Conservation (phyloP, 2,113 vertebrate genomes). For the Pavo muticus region DNA sequence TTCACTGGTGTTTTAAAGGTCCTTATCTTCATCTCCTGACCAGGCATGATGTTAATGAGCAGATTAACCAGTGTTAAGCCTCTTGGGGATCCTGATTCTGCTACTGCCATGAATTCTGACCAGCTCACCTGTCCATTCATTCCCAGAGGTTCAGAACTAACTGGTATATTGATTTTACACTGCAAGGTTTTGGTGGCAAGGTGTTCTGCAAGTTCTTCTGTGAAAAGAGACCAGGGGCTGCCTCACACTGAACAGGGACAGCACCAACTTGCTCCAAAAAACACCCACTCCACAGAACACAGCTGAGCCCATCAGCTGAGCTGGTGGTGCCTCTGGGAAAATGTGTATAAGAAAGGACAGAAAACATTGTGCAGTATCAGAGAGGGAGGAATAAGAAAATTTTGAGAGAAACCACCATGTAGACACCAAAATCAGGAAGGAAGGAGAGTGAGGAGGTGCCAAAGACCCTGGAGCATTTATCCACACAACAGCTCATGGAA, state of each 20-base stretch:
- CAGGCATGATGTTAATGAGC: neutral
- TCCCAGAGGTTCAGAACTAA: neutral
- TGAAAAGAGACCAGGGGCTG: neutral
- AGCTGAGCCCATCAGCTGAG: neutral
- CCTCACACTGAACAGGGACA: neutral
- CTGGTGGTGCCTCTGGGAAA: neutral
- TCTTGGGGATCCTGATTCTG: neutral
- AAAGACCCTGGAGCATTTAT: neutral
- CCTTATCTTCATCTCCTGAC: neutral
- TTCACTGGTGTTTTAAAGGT: neutral
- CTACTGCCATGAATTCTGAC: neutral
- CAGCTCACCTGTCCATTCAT: neutral
- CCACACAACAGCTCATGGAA: neutral
- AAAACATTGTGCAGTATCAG: neutral
- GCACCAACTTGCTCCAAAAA: neutral
- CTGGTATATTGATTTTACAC: neutral
- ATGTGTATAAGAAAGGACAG: neutral
- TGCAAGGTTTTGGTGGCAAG: neutral
- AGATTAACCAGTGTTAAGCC: neutral
- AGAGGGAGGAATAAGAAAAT: neutral
- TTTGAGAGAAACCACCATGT: neutral
- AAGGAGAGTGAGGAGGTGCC: neutral
- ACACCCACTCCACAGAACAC: neutral
- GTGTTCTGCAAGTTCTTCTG: neutral
- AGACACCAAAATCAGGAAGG: neutral